Conservation (phyloP, 2,797 vertebrate species). For the Lagocephalus sceleratus region DNA sequence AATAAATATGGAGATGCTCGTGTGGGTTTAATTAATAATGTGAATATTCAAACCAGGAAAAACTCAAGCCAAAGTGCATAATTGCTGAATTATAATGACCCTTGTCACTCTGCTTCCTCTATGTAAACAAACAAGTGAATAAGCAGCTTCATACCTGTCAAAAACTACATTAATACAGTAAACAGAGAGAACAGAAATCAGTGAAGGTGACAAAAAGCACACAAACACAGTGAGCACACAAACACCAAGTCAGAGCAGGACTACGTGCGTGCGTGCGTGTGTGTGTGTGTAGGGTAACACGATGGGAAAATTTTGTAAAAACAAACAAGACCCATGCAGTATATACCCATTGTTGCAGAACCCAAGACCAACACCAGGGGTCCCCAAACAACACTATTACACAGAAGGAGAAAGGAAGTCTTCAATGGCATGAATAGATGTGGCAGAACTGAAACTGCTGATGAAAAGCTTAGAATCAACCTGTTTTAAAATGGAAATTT, state of each 20-base stretch:
- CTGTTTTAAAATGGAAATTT: no score
- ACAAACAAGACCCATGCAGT: slow-evolving; percentile 83
- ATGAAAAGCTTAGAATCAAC: no score
- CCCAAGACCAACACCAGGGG: slow-evolving; percentile 81
- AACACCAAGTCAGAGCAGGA: no score
- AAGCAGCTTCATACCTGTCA: slow-evolving; percentile 33
- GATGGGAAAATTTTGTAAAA: slow-evolving; percentile 32
- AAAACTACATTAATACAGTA: slow-evolving; percentile 58
- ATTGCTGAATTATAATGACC: slow-evolving; percentile 38
- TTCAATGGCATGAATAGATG: slow-evolving; percentile 55
- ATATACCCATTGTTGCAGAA: slow-evolving; percentile 83
- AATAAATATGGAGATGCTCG: background rate
- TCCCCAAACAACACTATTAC: slow-evolving; percentile 80
- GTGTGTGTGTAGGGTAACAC: slow-evolving; percentile 46
- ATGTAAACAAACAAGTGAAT: slow-evolving; percentile 29
- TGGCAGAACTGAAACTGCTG: no score
- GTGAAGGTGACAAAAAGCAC: slow-evolving; percentile 61
- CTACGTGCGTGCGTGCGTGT: slow-evolving; percentile 5
- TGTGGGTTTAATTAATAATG: background rate
- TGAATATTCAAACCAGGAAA: slow-evolving; percentile 26
- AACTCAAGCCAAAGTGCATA: slow-evolving; percentile 55
- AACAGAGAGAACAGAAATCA: slow-evolving; percentile 16
- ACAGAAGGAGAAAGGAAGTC: slow-evolving; percentile 78
- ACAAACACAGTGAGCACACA: slow-evolving; percentile 45
- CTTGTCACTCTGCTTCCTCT: slow-evolving; percentile 34